Conservation (phyloP, 2,888 invertebrate genomes). For the Odiellus spinosus region DNA sequence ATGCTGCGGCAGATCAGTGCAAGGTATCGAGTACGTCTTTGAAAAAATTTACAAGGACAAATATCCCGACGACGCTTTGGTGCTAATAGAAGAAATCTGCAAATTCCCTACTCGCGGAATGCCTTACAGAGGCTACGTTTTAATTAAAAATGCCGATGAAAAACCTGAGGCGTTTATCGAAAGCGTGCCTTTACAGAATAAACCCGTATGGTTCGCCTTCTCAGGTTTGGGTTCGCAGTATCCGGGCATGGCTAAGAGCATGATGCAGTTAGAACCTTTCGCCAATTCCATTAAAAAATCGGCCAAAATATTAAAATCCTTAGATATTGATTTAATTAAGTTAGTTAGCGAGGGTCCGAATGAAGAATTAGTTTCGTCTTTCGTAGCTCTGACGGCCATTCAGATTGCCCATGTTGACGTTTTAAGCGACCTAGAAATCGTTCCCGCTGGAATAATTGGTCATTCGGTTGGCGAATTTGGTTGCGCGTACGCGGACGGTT, state of each 20-base stretch:
- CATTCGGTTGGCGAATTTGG: conserved; percentile 88
- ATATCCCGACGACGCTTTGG: conserved; percentile 48
- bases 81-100: conserved; percentile 58
- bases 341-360: conserved; percentile 26
- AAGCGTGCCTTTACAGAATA: not conserved
- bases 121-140: conserved; percentile 59
- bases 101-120: conserved; percentile 54
- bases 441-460: conserved; percentile 86
- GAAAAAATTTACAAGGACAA: conserved; percentile 38
- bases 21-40: conserved; percentile 39
- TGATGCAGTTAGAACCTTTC: conserved; percentile 34
- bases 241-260: conserved; percentile 35
- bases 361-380: conserved; percentile 23
- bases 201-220: conserved; percentile 36
- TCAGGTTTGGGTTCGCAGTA: conserved; percentile 40
- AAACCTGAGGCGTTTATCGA: no score
- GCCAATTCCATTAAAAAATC: conserved; percentile 29
- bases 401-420: conserved; percentile 31
- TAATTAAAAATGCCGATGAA: conserved; percentile 27
- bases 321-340: conserved; percentile 30
- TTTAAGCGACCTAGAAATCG: conserved; percentile 50
- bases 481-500: conserved; percentile 94
- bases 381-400: conserved; percentile 34
- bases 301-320: conserved; percentile 28
- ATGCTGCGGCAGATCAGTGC: conserved; percentile 71